Evolutionary conservation across 1,140 invertebrate species (phyloP).

Genomic region (Aphidius ervi): DNA sequence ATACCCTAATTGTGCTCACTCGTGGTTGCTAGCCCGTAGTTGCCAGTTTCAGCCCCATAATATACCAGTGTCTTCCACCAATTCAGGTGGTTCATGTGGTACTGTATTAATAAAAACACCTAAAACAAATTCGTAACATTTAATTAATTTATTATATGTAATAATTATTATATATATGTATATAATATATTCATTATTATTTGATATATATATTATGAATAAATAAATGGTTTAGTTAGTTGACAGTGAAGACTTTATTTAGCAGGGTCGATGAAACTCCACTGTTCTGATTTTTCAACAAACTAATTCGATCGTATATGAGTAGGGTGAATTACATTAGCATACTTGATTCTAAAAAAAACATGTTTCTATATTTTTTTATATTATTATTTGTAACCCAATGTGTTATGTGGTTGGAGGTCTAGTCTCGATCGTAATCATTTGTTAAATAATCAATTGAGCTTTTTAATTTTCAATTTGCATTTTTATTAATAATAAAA

Average conservation of each 20-base stretch:
- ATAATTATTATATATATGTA: conserved; percentile 1
- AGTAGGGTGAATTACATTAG: conserved; percentile 14
- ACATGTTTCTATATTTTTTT: background rate
- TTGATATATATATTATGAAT: background rate
- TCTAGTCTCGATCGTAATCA: background rate
- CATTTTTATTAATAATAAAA: too few species aligned
- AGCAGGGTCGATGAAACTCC: background rate
- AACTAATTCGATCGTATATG: conserved; percentile 11
- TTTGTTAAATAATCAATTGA: too few species aligned
- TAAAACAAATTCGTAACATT: conserved; percentile 34
- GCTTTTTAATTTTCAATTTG: too few species aligned
- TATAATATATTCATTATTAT: background rate
- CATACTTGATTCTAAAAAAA: conserved; percentile 1
- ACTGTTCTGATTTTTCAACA: conserved; percentile 7
- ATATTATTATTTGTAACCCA: background rate
- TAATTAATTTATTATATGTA: too few species aligned
- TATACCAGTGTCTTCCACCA: conserved; percentile 33
- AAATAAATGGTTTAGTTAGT: background rate
- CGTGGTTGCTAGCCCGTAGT: too few species aligned
- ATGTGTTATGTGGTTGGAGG: conserved; percentile 4
- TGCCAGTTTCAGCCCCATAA: too few species aligned
- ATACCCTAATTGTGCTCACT: too few species aligned
- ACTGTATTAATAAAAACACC: conserved; percentile 44
- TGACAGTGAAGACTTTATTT: conserved; percentile 7
- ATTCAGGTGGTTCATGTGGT: conserved; percentile 39